Base-by-base conservation (phyloP, 2,888 invertebrate genomes). In the Andrena hattorfiana region DNA sequence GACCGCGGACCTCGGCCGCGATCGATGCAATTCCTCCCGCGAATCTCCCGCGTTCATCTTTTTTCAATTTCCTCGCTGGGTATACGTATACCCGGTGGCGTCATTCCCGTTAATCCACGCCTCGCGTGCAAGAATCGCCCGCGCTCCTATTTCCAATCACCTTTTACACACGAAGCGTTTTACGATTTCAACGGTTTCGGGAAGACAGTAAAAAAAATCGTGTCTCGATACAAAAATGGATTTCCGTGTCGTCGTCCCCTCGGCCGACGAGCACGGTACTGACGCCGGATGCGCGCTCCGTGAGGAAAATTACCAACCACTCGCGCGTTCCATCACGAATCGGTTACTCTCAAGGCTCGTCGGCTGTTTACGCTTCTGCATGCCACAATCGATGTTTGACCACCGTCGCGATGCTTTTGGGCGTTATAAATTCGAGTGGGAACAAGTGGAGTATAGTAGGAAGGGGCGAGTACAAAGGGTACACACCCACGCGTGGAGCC, bases 291-390 rank as follows among this genome's bases (percentile, higher is more conserved):
- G 76, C 70, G 73, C 73, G 77, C 81, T 85, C 71, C 82, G 77
- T 74, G 79, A 87, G 76, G 60, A 60, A 87, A 87, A 87, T 82
- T 84, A 68, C 32, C 32, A 76, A 77, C 71, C 49, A 69, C 56
- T 72, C 64, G 68, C 28, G 77, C 87, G 82, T 88, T 83, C 83
- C 87, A 71, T 88, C 83, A 82, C 81, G 81, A 80, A 70, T 10
- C 80, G 48, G n/a, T 75, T 72, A 63, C 63, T 59, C 77, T 71
- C 83, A 74, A 80, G 75, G 80, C 72, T 71, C 68, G 54, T 64
- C 51, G 72, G 76, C 73, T 72, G 49, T 79, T 73, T 71, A 26
- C 20, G 56, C 8, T 56, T 56, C 56, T 23, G 23, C 26, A 56
- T 13, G 20, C 51, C 7, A 20, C 51, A 48, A 74, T 66, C 42